These are phyloP conservation scores for Prorops nasuta DNA, from an alignment of 1,140 invertebrate genomes.

Conservation along the genomic window DNA sequence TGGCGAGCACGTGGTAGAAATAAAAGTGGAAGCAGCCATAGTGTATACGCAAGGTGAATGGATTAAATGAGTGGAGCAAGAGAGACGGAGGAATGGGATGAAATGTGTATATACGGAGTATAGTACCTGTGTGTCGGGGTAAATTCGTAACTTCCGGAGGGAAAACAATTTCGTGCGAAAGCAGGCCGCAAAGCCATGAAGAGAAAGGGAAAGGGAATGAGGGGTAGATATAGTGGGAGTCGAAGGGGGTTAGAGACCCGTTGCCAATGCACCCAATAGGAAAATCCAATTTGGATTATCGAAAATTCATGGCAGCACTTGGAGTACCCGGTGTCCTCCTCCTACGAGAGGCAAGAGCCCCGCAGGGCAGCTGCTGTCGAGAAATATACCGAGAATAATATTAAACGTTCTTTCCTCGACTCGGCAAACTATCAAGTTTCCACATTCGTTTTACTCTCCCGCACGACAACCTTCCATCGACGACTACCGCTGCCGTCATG, in stretches of 20 bases:
- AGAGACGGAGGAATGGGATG: too few relatives aligned
- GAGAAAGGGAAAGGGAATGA: neutral
- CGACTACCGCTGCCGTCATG: too few relatives aligned
- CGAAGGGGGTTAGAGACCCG: constrained; percentile 11
- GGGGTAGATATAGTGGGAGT: constrained; percentile 1
- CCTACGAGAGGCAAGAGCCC: constrained; percentile 30
- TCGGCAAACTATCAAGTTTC: too few relatives aligned
- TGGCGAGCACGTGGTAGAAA: neutral
- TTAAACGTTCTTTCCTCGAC: constrained; percentile 24
- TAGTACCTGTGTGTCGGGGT: too few relatives aligned
- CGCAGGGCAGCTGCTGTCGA: too few relatives aligned
- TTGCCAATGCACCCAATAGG: constrained; percentile 29
- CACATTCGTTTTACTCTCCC: too few relatives aligned
- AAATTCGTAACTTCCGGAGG: constrained; percentile 17
- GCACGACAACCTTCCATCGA: too few relatives aligned
- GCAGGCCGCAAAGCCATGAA: neutral
- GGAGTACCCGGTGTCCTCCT: constrained; percentile 33
- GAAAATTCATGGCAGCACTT: constrained; percentile 47
- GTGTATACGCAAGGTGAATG: too few relatives aligned
- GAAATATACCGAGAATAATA: constrained; percentile 27
- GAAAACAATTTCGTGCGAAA: constrained; percentile 20
- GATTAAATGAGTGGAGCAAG: too few relatives aligned
- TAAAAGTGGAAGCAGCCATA: neutral
- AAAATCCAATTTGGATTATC: constrained; percentile 51
- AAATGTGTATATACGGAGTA: too few relatives aligned